phyloP scores from a whole-genome alignment of 2,888 invertebrate species.

The Rotaria socialis region DNA sequence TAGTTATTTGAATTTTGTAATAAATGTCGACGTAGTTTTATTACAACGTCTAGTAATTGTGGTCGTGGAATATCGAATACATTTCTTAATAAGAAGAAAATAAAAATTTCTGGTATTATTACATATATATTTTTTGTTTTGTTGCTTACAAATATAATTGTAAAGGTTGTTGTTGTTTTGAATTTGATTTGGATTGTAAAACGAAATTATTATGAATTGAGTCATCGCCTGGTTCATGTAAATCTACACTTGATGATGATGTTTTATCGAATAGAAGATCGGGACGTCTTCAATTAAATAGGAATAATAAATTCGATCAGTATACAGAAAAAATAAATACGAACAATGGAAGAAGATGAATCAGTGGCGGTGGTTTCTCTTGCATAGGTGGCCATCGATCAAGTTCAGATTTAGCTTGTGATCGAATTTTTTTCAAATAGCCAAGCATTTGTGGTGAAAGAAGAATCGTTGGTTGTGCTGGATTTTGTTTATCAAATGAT shows the following conservation, averaged over 20 bases:
- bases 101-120: neutral
- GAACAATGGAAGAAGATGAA: conserved; percentile 37
- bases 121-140: neutral
- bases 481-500: neutral
- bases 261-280: neutral
- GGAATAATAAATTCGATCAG: neutral
- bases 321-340: neutral
- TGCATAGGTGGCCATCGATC: conserved; percentile 50
- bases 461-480: conserved; percentile 28
- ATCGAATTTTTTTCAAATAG: conserved; percentile 89
- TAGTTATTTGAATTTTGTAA: conserved; percentile 63
- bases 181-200: conserved; percentile 20
- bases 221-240: neutral
- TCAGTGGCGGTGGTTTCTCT: conserved; percentile 39
- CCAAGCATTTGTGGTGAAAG: conserved; percentile 68
- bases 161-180: neutral
- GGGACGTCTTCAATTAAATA: neutral
- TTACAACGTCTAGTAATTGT: conserved; percentile 82
- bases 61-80: conserved; percentile 88
- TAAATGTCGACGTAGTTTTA: conserved; percentile 88
- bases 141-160: neutral
- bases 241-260: neutral
- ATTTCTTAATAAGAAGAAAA: conserved; percentile 65
- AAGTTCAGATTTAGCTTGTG: conserved; percentile 62
- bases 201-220: conserved; percentile 32